Percentiles rank a stretch among this genome's conserved stretches.
Evolutionary conservation across 2,888 invertebrate genomes (phyloP).

Genomic region (Yponomeuta evonymella): DNA sequence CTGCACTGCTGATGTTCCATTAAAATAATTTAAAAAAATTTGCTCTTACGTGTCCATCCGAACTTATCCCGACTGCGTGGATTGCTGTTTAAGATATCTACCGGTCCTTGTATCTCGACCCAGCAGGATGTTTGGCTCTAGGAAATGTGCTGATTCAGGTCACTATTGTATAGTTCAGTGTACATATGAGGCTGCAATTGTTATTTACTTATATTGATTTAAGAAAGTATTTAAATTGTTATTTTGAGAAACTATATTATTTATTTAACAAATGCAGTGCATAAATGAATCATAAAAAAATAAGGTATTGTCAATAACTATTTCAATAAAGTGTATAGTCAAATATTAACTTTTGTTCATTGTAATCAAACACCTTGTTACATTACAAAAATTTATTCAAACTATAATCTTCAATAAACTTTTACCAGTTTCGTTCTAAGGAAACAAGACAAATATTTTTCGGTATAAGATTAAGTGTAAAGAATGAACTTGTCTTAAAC

Average conservation of each 20-base stretch:
- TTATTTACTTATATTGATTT: neutral
- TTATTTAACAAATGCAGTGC: neutral
- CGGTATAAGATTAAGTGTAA: slow-evolving; percentile 1
- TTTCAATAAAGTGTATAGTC: too few species aligned
- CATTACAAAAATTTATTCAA: slow-evolving; percentile 68
- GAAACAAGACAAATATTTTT: slow-evolving; percentile 3
- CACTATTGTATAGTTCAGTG: neutral
- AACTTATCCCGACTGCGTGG: too few species aligned
- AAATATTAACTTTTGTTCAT: neutral
- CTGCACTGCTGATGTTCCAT: too few species aligned
- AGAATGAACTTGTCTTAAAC: slow-evolving; percentile 11
- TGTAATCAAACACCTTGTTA: slow-evolving; percentile 24
- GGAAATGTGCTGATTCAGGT: neutral
- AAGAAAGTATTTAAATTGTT: neutral
- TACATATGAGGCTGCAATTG: neutral
- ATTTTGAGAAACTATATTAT: neutral
- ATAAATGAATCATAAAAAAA: too few species aligned
- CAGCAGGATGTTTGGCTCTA: neutral
- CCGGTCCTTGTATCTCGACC: too few species aligned
- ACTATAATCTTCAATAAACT: slow-evolving; percentile 56
- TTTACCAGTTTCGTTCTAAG: slow-evolving; percentile 38
- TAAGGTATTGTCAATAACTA: neutral
- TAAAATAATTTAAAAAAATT: too few species aligned
- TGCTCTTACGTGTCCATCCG: too few species aligned
- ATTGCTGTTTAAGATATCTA: too few species aligned